Base-by-base conservation (phyloP, 2,888 invertebrate genomes). In the Crocallis elinguaria region DNA sequence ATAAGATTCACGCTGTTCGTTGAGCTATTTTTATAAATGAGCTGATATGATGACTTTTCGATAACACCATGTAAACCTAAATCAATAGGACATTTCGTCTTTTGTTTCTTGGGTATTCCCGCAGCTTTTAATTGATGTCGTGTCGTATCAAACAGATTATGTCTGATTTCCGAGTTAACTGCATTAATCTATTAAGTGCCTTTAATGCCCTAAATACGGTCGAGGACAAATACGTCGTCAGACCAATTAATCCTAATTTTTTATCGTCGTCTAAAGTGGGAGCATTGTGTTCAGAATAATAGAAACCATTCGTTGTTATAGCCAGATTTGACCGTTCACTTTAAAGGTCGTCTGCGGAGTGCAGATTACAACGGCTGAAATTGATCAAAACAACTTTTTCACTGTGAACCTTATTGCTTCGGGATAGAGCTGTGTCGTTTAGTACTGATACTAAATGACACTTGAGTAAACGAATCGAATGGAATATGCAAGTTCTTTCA, bases 301-400 rank as follows among this genome's bases (percentile, higher is more conserved):
- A 44, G 32, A 37, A 30, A 19, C 19, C 23, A 30, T 7, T 38
- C 37, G 51, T 23, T 44, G 44, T 39, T 25, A 9, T 14, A 35
- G 42, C 37, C 51, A 46, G 50, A 48, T 48, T 48, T 43, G 53
- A 54, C 53, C 43, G 53, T 38, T 54, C 53, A 54, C 53, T 54
- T 49, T 54, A 49, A 54, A 54, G 53, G 53, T 54, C 53, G 53
- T 29, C 44, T 44, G 33, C 35, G 8, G 33, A 16, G 21, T 30
- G 21, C 38, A 42, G n/a, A n/a, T n/a, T n/a, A 52, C 41, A 29
- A 35, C 30, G 29, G 39, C 52, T 39, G 25, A 13, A 29, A 16
- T 35, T 27, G 19, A 43, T 12, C 8, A 27, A 37, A 13, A 17
- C 37, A 29, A 12, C 13, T 3, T 35, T 7, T 27, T 2, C 8